These are phyloP conservation scores for Catocala sponsa DNA, from an alignment of 2,888 invertebrate species.

Conservation along the genomic window DNA sequence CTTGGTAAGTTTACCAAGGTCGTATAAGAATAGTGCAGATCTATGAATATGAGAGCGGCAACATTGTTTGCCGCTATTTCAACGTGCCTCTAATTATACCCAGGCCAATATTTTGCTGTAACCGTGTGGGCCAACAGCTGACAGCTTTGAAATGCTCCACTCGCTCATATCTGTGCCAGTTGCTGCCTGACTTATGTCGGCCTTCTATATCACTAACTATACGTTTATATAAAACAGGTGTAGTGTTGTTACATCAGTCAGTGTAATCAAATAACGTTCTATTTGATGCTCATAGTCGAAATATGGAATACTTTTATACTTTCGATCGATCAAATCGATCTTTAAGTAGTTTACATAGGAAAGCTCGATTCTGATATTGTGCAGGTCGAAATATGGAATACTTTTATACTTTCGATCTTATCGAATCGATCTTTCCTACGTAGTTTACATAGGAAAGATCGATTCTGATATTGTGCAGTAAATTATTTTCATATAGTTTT, in stretches of 20 bases:
- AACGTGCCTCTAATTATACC: slow-evolving; percentile 70
- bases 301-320: too few species aligned
- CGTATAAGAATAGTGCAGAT: slow-evolving; percentile 72
- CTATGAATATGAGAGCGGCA: slow-evolving; percentile 68
- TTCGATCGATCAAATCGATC: too few species aligned
- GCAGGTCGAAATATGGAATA: too few species aligned
- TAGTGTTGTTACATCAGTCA: slow-evolving; percentile 9
- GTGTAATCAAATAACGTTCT: too few species aligned
- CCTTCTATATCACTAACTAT: slow-evolving; percentile 36
- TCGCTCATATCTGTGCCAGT: slow-evolving; percentile 53
- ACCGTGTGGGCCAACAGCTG: slow-evolving; percentile 59
- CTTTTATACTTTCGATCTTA: too few species aligned
- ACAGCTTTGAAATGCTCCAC: slow-evolving; percentile 61
- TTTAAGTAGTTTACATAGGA: too few species aligned
- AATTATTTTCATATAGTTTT: too few species aligned
- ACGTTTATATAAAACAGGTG: slow-evolving; percentile 34
- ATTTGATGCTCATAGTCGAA: too few species aligned
- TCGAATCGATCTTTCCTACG: too few species aligned
- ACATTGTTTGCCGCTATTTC: slow-evolving; percentile 71
- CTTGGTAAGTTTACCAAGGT: slow-evolving; percentile 72
- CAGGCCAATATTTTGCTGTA: slow-evolving; percentile 60
- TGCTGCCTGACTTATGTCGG: slow-evolving; percentile 37
- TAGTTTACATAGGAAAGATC: too few species aligned
- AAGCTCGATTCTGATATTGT: too few species aligned
- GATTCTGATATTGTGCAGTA: too few species aligned